Conservation (phyloP, 2,888 invertebrate genomes). For the Scaptomyza cyrtandrae region DNA sequence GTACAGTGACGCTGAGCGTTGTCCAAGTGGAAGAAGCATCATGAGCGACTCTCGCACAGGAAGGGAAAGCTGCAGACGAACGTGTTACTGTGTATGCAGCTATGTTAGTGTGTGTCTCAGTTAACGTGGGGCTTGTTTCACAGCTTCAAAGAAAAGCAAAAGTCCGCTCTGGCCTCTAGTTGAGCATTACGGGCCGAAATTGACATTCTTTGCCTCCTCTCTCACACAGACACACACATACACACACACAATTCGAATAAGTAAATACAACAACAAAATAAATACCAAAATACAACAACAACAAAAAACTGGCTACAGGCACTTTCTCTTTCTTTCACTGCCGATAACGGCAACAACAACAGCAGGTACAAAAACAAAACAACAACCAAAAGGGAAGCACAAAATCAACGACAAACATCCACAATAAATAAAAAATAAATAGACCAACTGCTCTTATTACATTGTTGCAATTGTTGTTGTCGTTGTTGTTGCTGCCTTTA, state of each 20-base stretch:
- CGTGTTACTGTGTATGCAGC: constrained; percentile 50
- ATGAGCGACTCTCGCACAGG: constrained; percentile 71
- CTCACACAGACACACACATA: constrained; percentile 34
- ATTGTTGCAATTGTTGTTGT: constrained; percentile 16
- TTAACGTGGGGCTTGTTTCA: constrained; percentile 67
- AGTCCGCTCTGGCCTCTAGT: constrained; percentile 63
- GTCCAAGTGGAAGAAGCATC: constrained; percentile 55
- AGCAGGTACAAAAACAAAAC: constrained; percentile 31
- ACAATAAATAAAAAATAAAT: constrained; percentile 67
- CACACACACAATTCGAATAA: constrained; percentile 68
- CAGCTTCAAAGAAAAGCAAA: constrained; percentile 82
- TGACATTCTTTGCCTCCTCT: constrained; percentile 79
- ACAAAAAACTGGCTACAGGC: constrained; percentile 77
- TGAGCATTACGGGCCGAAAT: constrained; percentile 73
- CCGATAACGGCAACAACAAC: constrained; percentile 64
- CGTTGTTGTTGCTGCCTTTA: constrained; percentile 33
- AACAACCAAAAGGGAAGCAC: constrained; percentile 64
- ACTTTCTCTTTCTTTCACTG: constrained; percentile 83
- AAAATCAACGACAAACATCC: constrained; percentile 66
- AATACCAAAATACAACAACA: constrained; percentile 25
- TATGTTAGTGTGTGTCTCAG: constrained; percentile 14
- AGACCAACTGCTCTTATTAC: constrained; percentile 66
- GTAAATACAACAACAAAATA: constrained; percentile 55
- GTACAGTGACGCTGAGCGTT: constrained; percentile 21
- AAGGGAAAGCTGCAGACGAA: constrained; percentile 80